Conservation (phyloP, 35 echinoderm and acorn worm species). For the Patiria miniata region DNA sequence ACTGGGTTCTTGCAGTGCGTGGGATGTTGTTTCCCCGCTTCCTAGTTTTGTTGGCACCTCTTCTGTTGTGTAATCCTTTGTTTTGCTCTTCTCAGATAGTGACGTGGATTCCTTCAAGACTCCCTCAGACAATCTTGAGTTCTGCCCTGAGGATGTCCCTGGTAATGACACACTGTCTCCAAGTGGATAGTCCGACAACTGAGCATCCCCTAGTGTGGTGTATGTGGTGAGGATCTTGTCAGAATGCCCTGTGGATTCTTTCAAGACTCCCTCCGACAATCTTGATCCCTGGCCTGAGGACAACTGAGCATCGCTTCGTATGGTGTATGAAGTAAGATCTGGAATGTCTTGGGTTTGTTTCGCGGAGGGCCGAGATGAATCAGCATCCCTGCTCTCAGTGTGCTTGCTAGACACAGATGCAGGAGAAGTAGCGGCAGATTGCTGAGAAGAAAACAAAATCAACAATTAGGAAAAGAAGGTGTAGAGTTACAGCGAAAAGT, state of each 20-base stretch:
- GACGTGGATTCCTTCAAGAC: not conserved
- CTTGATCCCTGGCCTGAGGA: not conserved
- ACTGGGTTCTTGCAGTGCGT: not conserved
- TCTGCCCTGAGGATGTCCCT: not conserved
- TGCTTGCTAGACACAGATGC: no score
- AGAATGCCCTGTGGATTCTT: not conserved
- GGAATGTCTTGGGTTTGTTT: not conserved
- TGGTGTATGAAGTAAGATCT: not conserved
- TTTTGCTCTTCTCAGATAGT: not conserved
- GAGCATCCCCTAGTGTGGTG: not conserved
- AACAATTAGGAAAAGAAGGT: not conserved
- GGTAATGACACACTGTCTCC: conserved; percentile 17
- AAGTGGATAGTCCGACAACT: not conserved
- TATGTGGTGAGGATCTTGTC: no score
- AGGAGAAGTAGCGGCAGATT: not conserved
- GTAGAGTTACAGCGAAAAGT: not conserved
- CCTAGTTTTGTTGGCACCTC: not conserved
- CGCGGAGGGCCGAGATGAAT: not conserved
- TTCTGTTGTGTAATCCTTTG: not conserved
- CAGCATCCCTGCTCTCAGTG: not conserved
- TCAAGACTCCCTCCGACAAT: not conserved
- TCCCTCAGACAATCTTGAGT: not conserved
- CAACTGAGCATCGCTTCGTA: not conserved
- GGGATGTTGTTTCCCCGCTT: not conserved
- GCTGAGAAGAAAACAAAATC: not conserved